These are phyloP conservation scores for Polydesmus complanatus DNA, from an alignment of 2,888 invertebrate genomes.

Conservation along the genomic window DNA sequence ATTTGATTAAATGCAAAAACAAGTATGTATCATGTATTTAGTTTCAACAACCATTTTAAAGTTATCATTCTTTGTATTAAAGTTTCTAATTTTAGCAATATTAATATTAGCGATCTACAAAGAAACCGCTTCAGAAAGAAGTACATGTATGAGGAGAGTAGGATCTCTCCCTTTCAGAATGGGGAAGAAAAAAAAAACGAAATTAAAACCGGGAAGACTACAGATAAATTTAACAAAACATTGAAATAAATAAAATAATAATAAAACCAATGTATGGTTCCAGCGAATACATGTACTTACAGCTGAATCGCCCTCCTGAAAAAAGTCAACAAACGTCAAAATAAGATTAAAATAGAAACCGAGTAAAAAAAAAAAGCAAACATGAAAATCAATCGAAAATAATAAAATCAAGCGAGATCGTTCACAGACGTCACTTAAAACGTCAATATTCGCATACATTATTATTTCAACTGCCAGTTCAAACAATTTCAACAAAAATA, in stretches of 20 bases:
- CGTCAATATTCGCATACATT: too few species aligned
- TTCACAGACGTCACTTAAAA: too few species aligned
- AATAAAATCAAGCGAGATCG: too few species aligned
- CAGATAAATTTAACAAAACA: not conserved
- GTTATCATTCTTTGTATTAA: too few species aligned
- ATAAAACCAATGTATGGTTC: not conserved
- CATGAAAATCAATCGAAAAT: too few species aligned
- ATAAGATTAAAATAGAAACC: slow-evolving; percentile 2
- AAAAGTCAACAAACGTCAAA: slow-evolving; percentile 4
- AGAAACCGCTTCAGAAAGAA: not conserved
- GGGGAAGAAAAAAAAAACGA: not conserved
- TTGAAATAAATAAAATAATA: not conserved
- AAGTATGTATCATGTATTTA: too few species aligned
- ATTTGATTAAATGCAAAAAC: too few species aligned
- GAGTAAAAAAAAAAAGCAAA: not conserved
- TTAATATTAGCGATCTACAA: too few species aligned
- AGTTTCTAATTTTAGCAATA: too few species aligned
- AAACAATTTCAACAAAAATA: too few species aligned
- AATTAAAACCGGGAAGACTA: not conserved
- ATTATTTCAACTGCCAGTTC: too few species aligned
- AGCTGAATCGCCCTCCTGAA: slow-evolving; percentile 12
- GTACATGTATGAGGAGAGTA: not conserved
- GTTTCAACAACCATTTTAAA: too few species aligned
- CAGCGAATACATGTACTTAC: slow-evolving; percentile 9
- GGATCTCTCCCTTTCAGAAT: not conserved